A percentile compares a stretch with the other conserved stretches of the same genome.
Conservation (phyloP, 2,113 vertebrate genomes). For the Noctilio leporinus region DNA sequence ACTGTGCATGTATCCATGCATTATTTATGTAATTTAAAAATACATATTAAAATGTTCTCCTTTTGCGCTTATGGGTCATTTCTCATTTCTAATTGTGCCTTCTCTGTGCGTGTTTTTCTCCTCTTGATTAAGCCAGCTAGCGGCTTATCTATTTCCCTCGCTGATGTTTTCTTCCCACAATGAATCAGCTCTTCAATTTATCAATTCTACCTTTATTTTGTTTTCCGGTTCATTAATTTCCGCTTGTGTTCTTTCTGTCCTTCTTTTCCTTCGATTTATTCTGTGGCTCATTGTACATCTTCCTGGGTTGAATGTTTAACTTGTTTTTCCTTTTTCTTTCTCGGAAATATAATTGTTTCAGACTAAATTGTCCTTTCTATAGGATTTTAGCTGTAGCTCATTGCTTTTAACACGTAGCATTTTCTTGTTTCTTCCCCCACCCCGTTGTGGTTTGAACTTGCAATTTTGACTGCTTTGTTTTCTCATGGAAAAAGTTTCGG, state of each 20-base stretch:
- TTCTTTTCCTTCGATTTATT: neutral
- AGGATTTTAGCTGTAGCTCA: neutral
- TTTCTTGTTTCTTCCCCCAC: neutral
- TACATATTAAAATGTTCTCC: neutral
- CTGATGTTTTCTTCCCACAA: neutral
- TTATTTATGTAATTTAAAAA: constrained; percentile 50
- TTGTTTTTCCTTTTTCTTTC: neutral
- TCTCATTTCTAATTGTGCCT: neutral
- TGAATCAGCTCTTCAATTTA: neutral
- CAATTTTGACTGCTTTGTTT: neutral
- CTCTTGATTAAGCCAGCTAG: neutral
- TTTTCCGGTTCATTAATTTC: constrained; percentile 2
- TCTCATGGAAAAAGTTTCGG: too few species aligned
- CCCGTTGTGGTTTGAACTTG: neutral
- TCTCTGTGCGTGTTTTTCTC: neutral
- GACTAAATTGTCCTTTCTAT: neutral
- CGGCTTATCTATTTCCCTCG: neutral
- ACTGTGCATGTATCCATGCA: neutral
- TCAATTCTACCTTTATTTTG: neutral
- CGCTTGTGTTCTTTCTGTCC: neutral
- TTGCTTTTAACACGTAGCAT: neutral
- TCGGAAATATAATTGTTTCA: neutral
- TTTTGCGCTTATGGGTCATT: neutral
- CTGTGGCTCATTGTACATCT: neutral
- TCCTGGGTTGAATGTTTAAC: neutral